phyloP scores from a whole-genome alignment of 2,888 invertebrate genomes.

The Phaedon cochleariae region DNA sequence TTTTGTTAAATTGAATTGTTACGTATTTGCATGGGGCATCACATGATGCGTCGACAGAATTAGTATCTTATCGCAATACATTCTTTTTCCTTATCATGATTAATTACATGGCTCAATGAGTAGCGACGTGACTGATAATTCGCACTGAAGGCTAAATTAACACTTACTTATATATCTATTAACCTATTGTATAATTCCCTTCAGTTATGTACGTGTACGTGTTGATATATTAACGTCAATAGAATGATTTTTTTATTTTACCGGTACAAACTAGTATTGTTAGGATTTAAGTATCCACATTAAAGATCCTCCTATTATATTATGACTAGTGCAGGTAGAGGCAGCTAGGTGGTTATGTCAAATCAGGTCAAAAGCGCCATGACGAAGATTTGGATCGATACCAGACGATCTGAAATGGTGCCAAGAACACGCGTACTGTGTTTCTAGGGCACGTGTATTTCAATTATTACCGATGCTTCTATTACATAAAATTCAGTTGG shows the following conservation, averaged over 20 bases:
- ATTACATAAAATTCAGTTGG: too few relatives aligned
- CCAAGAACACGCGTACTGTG: constrained; percentile 29
- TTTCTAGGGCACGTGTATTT: constrained; percentile 28
- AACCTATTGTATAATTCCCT: too few relatives aligned
- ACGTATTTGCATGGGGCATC: not conserved
- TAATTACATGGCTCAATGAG: too few relatives aligned
- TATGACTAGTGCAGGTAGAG: not conserved
- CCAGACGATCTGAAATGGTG: constrained; percentile 30
- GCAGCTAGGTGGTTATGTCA: not conserved
- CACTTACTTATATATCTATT: too few relatives aligned
- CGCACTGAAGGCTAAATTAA: constrained; percentile 10
- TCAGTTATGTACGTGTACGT: too few relatives aligned
- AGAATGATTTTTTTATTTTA: not conserved
- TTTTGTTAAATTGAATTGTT: not conserved
- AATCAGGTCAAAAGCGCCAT: not conserved
- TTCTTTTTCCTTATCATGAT: too few relatives aligned
- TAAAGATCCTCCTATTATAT: too few relatives aligned
- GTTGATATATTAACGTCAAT: not conserved
- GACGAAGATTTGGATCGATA: constrained; percentile 28
- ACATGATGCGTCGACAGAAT: constrained; percentile 4
- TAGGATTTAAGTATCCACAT: not conserved
- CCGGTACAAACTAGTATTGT: not conserved
- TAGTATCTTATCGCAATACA: too few relatives aligned
- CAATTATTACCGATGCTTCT: not conserved
- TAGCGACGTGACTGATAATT: constrained; percentile 3